Evolutionary conservation across 2,797 vertebrate species (phyloP), one percentile per base, ranked within the genome.

Genomic region (Decapterus maruadsi): DNA sequence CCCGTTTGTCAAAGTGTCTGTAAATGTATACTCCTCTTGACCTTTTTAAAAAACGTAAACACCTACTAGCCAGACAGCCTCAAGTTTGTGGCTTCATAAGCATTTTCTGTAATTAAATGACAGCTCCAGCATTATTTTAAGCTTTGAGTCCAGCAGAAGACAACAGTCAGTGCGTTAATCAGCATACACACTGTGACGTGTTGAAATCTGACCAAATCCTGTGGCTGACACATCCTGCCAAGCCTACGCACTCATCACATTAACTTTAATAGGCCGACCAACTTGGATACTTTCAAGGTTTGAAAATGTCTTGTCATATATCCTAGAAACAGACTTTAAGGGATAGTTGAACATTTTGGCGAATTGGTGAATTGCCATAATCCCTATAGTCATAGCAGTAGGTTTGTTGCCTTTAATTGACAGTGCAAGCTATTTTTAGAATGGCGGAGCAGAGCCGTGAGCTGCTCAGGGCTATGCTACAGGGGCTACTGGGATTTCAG

Each of bases 41-140:
- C 66, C 26, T 85, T 76, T 73, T 45, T n/a, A 43, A 48, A 72
- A 72, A 43, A 54, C 16, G 6, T 20, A 29, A 53, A 40, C 54
- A 57, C 40, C 40, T 29, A 13, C 1, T n/a, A 17, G 26, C 50
- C 31, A 51, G 2, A 19, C 6, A 17, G 19, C 19, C 43, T 12
- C 0, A 14, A 54, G 26, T 68, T 14, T 40, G 46, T 31, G 6
- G n/a, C 63, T 54, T 19, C 0, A n/a, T 53, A 38, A 62, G 20
- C 14, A n/a, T 45, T 53, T 67, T 53, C 1, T 65, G 20, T 43
- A 14, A 50, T 67, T 29, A 68, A 50, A 55, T 31, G 19, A 42
- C n/a, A 31, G 40, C 13, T 11, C n/a, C 20, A 26, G 9, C 17
- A 14, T 65, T 20, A 40, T 31, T 34, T 53, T 38, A 10, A 65